phyloP scores from a whole-genome alignment of 2,113 vertebrate species.

The Ailurus styani region DNA sequence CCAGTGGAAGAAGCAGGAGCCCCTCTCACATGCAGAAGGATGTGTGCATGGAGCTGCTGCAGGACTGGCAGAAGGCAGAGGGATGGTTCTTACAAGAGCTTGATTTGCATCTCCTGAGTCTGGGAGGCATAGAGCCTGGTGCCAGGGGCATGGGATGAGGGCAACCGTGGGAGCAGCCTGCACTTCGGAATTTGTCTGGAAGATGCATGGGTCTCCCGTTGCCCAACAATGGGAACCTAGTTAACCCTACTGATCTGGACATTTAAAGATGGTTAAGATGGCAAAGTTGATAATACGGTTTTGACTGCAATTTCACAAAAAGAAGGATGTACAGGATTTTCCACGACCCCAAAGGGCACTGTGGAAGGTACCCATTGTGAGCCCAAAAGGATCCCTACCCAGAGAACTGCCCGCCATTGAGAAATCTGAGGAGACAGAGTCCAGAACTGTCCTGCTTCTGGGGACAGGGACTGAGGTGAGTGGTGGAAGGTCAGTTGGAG shows the following conservation, averaged over 20 bases:
- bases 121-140: background rate
- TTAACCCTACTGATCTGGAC: background rate
- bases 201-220: background rate
- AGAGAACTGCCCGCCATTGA: background rate
- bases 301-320: background rate
- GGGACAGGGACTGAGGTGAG: background rate
- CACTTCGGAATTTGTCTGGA: background rate
- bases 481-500: background rate
- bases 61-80: background rate
- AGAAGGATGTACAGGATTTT: background rate
- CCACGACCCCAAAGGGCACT: background rate
- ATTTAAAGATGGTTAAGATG: background rate
- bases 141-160: background rate
- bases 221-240: too few relatives aligned
- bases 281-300: background rate
- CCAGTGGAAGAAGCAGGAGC: background rate
- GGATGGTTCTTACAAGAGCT: background rate
- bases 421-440: background rate
- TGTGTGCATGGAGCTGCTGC: background rate
- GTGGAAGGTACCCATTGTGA: background rate
- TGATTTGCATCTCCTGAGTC: background rate
- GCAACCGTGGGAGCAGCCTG: background rate
- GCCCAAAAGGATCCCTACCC: background rate
- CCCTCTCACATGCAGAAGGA: background rate
- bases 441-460: background rate